Base-by-base conservation (phyloP, 2,888 invertebrate species). In the Flexamia atlantica region DNA sequence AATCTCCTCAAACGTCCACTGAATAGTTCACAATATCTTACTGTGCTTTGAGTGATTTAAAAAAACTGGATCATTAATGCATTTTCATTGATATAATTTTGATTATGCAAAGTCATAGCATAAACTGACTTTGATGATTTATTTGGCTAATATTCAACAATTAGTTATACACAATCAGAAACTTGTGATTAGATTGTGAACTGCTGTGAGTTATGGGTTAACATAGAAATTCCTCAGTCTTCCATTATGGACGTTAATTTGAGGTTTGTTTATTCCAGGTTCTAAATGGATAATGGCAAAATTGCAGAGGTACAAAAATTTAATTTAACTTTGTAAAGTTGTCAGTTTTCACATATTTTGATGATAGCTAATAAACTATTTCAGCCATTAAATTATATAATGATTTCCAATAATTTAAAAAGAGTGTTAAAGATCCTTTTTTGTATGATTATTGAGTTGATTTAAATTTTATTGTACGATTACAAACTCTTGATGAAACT, bases 251-350 rank as follows among this genome's bases (percentile, higher is more conserved):
- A 14, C 14, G 9, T 64, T 17, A 64, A 3, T 28, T 28, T 28
- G 20, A 64, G 64, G 12, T 64, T 64, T 17, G 64, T 64, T 64
- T 23, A 2, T 28, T 20, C 30, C 0, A 64, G 30, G 30, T 28
- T 64, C 64, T 64, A 64, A 64, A 64, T 64, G 64, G 64, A 64
- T 64, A 14, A 64, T 64, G 64, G 64, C 64, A 64, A 64, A 64
- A 64, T 64, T 17, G 14, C 28, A 14, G 28, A 64, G 64, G 64
- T 64, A 64, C 14, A 57, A 20, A 57, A 20, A 2, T 46, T 9
- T 36, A 36, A 4, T 36, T 7, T 9, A 36, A 4, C 36, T 36
- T 36, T 7, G 4, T 36, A 36, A 36, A 7, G 9, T 36, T 36
- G 36, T n/a, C n/a, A n/a, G n/a, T n/a, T n/a, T n/a, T n/a, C n/a